Base-by-base conservation (phyloP, 2,797 vertebrate species). In the Pangasius krempfi region DNA sequence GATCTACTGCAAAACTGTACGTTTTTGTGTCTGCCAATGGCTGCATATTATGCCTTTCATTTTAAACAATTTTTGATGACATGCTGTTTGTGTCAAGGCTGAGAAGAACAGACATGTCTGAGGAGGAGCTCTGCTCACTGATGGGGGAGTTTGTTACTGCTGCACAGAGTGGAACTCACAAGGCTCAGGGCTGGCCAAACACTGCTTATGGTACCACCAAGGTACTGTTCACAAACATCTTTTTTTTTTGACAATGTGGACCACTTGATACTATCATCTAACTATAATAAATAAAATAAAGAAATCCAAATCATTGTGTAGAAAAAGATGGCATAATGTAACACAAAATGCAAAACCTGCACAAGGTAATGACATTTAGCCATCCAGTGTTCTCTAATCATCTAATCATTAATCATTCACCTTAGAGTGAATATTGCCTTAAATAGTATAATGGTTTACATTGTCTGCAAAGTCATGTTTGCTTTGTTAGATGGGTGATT, bases 91-190 rank as follows among this genome's bases (percentile, higher is more conserved):
- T 89, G 58, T 64, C 30, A 92, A 47, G 92, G 85, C 92, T 94
- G 8, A 87, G 89, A 81, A 90, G 87, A 52, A 70, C 86, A 27
- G 83, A 90, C 30, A n/a, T 94, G 12, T 78, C 89, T 0, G 93
- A 94, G 56, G 93, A 93, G 83, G 93, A 94, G 1, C 88, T 94
- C 66, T 91, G 89, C 12, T 78, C 64, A 54, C 73, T 94, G 79
- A 94, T 94, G 92, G 70, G 81, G 40, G 91, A 91, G 60, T 94
- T 93, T 90, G 93, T 94, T 76, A 72, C 5, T 20, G 93, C 90
- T 33, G 92, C 94, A 58, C 89, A 93, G 76, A 82, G 62, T 5
- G 92, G 92, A 22, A 81, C 87, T 4, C 93, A 94, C 81, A 27
- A 79, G 14, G 90, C 89, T 25, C 87, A 92, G 80, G 93, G 93